Percentiles rank a stretch among this genome's conserved stretches.
Evolutionary conservation across 1,140 invertebrate genomes (phyloP).

Genomic region (Anthonomus grandis): DNA sequence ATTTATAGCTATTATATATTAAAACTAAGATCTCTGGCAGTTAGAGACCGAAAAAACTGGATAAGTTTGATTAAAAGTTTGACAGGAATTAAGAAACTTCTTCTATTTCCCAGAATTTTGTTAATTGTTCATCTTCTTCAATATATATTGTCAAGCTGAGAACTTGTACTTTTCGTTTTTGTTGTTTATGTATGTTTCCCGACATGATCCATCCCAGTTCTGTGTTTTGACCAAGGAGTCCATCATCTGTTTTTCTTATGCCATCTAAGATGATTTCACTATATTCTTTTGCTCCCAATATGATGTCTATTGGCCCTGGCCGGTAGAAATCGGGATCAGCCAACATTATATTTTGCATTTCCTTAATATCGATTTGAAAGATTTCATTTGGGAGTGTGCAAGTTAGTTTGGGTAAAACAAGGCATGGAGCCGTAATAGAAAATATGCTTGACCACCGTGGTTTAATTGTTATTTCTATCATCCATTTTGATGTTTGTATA

Average conservation of each 20-base stretch:
- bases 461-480: background rate
- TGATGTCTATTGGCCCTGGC: background rate
- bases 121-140: background rate
- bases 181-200: background rate
- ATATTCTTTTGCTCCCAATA: constrained; percentile 1
- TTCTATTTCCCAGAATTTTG: background rate
- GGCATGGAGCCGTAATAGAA: background rate
- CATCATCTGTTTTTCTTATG: background rate
- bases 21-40: no score
- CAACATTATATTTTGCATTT: background rate
- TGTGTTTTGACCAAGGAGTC: constrained; percentile 22
- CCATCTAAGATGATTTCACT: background rate
- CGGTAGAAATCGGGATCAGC: background rate
- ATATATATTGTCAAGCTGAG: background rate
- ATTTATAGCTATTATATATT: no score
- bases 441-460: background rate
- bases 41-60: no score
- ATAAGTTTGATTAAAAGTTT: no score
- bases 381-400: background rate
- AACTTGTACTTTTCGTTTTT: background rate
- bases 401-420: background rate
- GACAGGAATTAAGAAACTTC: no score
- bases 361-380: background rate
- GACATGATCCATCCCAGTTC: constrained; percentile 26
- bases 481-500: background rate